Base-by-base conservation (phyloP, 2,113 vertebrate species). In the Epinephelus moara region DNA sequence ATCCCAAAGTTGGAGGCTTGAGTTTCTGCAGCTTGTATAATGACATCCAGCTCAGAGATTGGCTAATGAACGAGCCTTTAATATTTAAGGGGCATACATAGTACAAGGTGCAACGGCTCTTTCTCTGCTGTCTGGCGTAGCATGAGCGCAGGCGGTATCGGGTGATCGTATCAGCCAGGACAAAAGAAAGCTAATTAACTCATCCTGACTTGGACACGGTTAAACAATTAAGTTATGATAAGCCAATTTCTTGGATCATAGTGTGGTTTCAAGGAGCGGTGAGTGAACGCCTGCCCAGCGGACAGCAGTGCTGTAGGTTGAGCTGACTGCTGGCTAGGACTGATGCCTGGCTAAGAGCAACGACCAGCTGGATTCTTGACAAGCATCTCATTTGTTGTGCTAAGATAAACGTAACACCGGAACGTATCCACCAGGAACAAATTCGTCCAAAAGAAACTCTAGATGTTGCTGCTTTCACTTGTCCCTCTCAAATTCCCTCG, bases 131-230 rank as follows among this genome's bases (percentile, higher is more conserved):
- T 68, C 75, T 78, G 68, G 60, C 52, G 12, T 60, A 62, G 87
- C 78, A 71, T 21, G 77, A 77, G 84, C 23, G 10, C 57, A 66
- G 55, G n/a, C 18, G 8, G 84, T 91, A 88, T 95, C 91, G 37
- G 82, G 84, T 94, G 89, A 89, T 86, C 45, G 13, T 21, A 90
- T 87, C 84, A 85, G 75, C 53, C 25, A 12, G 70, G 61, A 90
- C 77, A 87, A 94, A 88, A 84, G 87, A 90, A 81, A 90, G 88
- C 91, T 90, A 93, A 95, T 94, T 88, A 93, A 88, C 84, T 88
- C 72, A 42, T 49, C 82, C 66, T 27, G 62, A 86, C 81, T 60
- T n/a, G 78, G 81, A 90, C 87, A 79, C 18, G 10, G 59, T 63
- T 75, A 76, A 82, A 78, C 84, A 84, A 56, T 82, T 75, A 84